phyloP scores from a whole-genome alignment of 2,113 vertebrate species.

The crab-eating macaque (Macaca fascicularis) region DNA sequence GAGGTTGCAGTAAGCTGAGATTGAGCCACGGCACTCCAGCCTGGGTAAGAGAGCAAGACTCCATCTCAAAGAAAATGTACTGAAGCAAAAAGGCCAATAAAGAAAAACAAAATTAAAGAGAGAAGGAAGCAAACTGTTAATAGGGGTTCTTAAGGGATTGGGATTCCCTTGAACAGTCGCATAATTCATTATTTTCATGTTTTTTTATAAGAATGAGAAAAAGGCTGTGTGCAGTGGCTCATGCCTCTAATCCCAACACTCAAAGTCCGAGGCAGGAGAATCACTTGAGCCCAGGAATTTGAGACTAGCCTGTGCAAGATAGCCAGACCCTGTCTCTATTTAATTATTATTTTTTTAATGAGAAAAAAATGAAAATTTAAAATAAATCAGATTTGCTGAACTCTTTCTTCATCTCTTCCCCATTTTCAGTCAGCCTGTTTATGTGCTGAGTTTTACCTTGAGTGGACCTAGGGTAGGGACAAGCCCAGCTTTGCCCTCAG shows the following conservation, averaged over 20 bases:
- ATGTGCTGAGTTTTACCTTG: not conserved
- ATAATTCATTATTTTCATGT: not conserved
- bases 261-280: no score
- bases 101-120: not conserved
- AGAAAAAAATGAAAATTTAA: not conserved
- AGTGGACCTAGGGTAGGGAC: not conserved
- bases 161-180: not conserved
- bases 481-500: not conserved
- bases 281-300: no score
- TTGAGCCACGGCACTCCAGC: not conserved
- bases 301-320: no score
- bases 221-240: no score
- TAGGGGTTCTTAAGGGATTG: not conserved
- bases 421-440: no score
- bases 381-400: not conserved
- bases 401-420: not conserved
- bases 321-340: no score
- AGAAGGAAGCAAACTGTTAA: not conserved
- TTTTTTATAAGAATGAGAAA: not conserved
- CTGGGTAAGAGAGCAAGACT: not conserved
- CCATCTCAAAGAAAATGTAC: not conserved
- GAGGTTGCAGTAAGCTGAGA: not conserved
- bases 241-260: no score
- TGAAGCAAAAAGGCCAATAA: not conserved
- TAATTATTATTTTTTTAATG: no score